Base-by-base conservation (phyloP, 1,140 invertebrate genomes). In the Cotesia glomerata region DNA sequence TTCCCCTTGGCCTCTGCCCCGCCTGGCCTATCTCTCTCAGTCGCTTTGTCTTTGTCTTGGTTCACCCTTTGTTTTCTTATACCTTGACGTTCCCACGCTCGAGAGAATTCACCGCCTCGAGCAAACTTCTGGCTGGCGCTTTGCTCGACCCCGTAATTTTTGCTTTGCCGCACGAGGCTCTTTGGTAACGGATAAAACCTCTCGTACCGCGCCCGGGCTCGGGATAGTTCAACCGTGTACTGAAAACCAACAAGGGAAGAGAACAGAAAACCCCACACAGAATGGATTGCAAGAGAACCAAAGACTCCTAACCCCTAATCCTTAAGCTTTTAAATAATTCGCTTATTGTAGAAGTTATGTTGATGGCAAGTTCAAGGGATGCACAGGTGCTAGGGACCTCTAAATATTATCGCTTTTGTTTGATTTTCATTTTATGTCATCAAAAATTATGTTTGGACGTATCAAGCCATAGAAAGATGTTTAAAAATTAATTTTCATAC, bases 41-140 rank as follows among this genome's bases (percentile, higher is more conserved):
- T 26, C 49, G 9, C 65, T 9, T 64, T 64, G 32, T 39, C 35
- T 49, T 61, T 26, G 39, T 45, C 39, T 45, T 45, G 7, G 39
- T 11, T 45, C 7, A 54, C 66, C 54, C 52, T 68, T 68, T 68
- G 66, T 52, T 52, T 49, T 49, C 52, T 63, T 45, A 65, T 65
- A 51, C 69, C 62, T 65, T 71, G 69, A 65, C 69, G 61, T 71
- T 71, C 51, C 51, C 62, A 71, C 69, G 69, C 69, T 65, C 62
- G 69, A 64, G 69, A 71, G 69, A 71, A 65, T 58, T 62, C 69
- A 65, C 49, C 51, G 62, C 69, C 69, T 54, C 61, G 16, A 39
- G 71, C 51, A 56, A 72, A 39, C 56, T 62, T 52, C 69, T 61
- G 63, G 39, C 61, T 63, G 45, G 49, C 35, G 26, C 56, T 45